Evolutionary conservation across 2,888 invertebrate genomes (phyloP).

Genomic region (Lithosia quadra): DNA sequence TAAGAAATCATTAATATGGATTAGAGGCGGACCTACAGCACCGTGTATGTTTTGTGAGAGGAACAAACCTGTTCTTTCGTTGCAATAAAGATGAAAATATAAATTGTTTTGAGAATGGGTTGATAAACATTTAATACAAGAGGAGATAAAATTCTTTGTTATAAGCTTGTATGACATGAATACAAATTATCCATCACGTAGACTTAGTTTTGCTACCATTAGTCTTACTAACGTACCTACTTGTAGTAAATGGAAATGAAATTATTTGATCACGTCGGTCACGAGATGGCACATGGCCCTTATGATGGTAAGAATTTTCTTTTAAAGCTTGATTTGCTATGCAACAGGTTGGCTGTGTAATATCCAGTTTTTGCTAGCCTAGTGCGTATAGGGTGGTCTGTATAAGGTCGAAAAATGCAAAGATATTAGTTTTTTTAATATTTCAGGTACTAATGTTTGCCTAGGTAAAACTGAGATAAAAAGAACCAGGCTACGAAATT

Average conservation of each 20-base stretch:
- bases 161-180: not conserved
- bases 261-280: not conserved
- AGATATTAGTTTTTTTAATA: no score
- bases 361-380: no score
- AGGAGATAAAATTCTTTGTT: not conserved
- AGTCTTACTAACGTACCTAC: not conserved
- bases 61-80: constrained; percentile 56
- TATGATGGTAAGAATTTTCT: not conserved
- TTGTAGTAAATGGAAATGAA: not conserved
- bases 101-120: constrained; percentile 45
- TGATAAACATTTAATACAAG: not conserved
- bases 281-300: not conserved
- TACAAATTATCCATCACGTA: not conserved
- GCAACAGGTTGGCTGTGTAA: no score
- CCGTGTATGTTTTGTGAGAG: constrained; percentile 56
- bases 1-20: constrained; percentile 71
- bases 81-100: constrained; percentile 53
- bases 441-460: no score
- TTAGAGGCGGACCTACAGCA: constrained; percentile 59
- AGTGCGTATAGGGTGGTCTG: no score
- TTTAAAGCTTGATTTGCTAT: not conserved
- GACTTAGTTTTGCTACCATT: not conserved
- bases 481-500: no score
- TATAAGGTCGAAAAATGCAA: no score
- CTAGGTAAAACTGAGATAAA: no score